Percentiles rank a stretch among this genome's conserved stretches.
Conservation (phyloP, 37 sponge, comb jelly and placozoan species). For the Halisarca cf. caerulea region DNA sequence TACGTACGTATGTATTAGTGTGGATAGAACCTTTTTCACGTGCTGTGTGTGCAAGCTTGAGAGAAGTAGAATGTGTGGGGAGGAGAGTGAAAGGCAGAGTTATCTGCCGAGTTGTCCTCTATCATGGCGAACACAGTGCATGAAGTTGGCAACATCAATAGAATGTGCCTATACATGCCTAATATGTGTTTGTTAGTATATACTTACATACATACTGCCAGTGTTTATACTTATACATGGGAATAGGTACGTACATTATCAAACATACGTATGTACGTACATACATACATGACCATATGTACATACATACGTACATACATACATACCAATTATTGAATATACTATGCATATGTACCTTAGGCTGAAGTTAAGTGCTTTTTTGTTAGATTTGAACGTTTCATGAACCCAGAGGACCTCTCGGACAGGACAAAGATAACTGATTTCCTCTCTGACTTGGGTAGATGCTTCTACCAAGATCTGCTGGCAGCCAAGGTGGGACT, state of each 20-base stretch:
- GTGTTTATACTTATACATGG: not conserved
- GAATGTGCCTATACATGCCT: no score
- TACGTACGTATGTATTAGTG: slow-evolving; percentile 15
- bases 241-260: not conserved
- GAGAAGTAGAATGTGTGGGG: no score
- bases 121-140: no score
- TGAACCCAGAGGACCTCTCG: not conserved
- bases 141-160: no score
- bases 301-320: not conserved
- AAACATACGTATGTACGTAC: not conserved
- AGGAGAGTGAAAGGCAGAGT: no score
- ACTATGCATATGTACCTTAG: no score
- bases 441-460: not conserved
- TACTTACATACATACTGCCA: not conserved
- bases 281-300: not conserved
- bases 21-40: not conserved
- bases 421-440: not conserved
- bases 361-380: no score
- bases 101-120: no score
- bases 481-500: not conserved
- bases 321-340: not conserved
- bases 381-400: not conserved
- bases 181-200: no score
- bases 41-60: slow-evolving; percentile 1
- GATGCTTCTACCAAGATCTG: slow-evolving; percentile 7